Percentiles rank a stretch among this genome's conserved stretches.
Evolutionary conservation across 1,140 invertebrate genomes (phyloP).

Genomic region (Ectropis grisescens): DNA sequence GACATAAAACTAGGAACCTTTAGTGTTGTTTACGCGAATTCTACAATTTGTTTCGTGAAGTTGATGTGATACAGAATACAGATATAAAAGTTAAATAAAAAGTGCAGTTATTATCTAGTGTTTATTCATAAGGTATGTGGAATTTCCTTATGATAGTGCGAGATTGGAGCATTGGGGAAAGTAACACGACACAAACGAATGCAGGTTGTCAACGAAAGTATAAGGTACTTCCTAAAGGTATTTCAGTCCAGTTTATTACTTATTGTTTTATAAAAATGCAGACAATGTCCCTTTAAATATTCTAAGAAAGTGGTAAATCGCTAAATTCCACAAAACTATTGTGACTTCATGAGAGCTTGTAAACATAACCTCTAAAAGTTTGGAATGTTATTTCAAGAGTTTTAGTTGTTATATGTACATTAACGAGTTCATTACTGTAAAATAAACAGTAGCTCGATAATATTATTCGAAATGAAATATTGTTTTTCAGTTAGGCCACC

Average conservation of each 20-base stretch:
- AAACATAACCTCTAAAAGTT: slow-evolving; percentile 40
- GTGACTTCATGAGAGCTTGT: slow-evolving; percentile 21
- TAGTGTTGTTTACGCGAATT: slow-evolving; percentile 26
- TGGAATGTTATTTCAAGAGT: too few species aligned
- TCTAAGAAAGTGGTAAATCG: too few species aligned
- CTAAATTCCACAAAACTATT: not conserved
- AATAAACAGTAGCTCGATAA: too few species aligned
- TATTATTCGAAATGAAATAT: too few species aligned
- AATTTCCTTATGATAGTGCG: slow-evolving; percentile 1
- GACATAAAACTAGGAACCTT: slow-evolving; percentile 46
- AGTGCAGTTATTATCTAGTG: slow-evolving; percentile 7
- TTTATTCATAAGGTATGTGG: slow-evolving; percentile 10
- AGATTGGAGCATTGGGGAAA: not conserved
- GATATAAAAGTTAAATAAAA: not conserved
- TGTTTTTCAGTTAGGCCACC: too few species aligned
- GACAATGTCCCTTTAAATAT: not conserved
- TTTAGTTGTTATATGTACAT: too few species aligned
- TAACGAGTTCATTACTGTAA: too few species aligned
- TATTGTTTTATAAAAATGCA: not conserved
- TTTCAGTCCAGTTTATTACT: slow-evolving; percentile 1
- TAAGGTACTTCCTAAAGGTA: slow-evolving; percentile 10
- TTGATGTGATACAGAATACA: slow-evolving; percentile 1
- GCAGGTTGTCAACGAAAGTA: slow-evolving; percentile 22
- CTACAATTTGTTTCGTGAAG: slow-evolving; percentile 16
- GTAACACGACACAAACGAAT: slow-evolving; percentile 12